phyloP scores from a whole-genome alignment of 2,888 invertebrate species.

The Cryptophagus acutangulus region DNA sequence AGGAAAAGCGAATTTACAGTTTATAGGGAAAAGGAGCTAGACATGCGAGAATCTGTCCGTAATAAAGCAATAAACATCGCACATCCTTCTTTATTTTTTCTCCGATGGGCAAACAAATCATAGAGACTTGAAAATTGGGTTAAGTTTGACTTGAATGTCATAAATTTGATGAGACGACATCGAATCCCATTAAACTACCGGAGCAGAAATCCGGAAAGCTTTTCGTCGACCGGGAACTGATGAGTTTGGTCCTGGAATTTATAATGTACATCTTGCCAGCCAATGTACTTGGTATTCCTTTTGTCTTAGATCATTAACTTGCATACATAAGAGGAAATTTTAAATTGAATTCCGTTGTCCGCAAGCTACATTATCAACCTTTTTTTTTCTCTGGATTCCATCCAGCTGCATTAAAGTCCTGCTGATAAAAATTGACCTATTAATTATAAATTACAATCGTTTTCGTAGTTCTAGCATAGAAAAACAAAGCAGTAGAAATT shows the following conservation, averaged over 20 bases:
- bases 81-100: too few species aligned
- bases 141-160: constrained; percentile 37
- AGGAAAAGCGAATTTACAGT: too few species aligned
- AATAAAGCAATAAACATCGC: too few species aligned
- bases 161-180: constrained; percentile 40
- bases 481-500: too few species aligned
- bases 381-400: too few species aligned
- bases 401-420: too few species aligned
- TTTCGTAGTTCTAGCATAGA: too few species aligned
- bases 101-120: constrained; percentile 28
- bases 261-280: constrained; percentile 39
- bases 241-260: constrained; percentile 41
- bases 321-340: constrained; percentile 22
- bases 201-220: constrained; percentile 40
- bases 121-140: constrained; percentile 28
- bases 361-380: not conserved
- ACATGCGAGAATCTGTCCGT: too few species aligned
- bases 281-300: constrained; percentile 20
- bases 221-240: constrained; percentile 35
- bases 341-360: constrained; percentile 24
- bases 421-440: too few species aligned
- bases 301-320: constrained; percentile 30
- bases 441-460: too few species aligned
- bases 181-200: constrained; percentile 40
- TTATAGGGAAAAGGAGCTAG: too few species aligned